Evolutionary conservation across 2,888 invertebrate genomes (phyloP).

Genomic region (Amaurobius ferox): DNA sequence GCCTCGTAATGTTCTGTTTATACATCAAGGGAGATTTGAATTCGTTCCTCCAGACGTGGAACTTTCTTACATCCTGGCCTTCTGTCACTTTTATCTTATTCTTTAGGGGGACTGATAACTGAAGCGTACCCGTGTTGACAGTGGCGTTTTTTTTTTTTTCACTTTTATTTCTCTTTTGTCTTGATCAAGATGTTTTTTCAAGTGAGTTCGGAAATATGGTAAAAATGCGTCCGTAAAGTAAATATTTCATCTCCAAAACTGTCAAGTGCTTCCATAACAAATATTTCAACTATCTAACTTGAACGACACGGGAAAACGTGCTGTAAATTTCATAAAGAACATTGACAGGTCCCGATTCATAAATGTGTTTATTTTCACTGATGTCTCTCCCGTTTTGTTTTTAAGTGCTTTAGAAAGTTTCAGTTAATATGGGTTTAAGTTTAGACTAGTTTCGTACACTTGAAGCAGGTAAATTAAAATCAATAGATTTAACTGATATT

Average conservation of each 20-base stretch:
- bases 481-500: too few relatives aligned
- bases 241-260: background rate
- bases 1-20: constrained; percentile 70
- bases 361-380: too few relatives aligned
- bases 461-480: too few relatives aligned
- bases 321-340: too few relatives aligned
- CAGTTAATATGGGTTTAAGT: too few relatives aligned
- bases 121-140: background rate
- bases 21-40: constrained; percentile 62
- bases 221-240: background rate
- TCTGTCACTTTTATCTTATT: background rate
- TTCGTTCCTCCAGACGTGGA: constrained; percentile 37
- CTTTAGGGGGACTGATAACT: background rate
- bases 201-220: background rate
- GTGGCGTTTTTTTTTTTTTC: background rate
- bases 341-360: too few relatives aligned
- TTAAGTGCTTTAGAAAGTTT: too few relatives aligned
- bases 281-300: background rate
- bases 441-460: too few relatives aligned
- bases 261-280: background rate
- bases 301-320: too few relatives aligned
- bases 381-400: too few relatives aligned
- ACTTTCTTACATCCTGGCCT: constrained; percentile 14
- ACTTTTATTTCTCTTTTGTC: background rate
- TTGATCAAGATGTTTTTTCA: background rate